Evolutionary conservation across 2,888 invertebrate species (phyloP), one percentile per base, ranked within the genome.

Genomic region (Thera britannica): DNA sequence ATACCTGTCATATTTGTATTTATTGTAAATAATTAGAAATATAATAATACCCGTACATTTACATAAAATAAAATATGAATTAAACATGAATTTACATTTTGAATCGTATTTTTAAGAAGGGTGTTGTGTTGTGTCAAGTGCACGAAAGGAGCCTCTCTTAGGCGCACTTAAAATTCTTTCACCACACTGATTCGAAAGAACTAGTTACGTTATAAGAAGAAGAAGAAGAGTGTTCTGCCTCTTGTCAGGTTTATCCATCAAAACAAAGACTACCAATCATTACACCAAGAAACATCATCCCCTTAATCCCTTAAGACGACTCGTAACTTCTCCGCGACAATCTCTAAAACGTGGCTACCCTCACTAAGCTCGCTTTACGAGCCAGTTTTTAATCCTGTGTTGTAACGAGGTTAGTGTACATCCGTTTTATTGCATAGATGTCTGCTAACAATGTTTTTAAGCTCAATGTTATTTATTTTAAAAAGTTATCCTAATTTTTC

Each of bases 301-400:
- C 64, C 51, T 59, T 67, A 69, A 71, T 71, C 59, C 67, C 56
- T 67, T 65, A 70, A 73, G 71, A 65, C 58, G 52, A 34, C 57
- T 63, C 62, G 62, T 63, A 57, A 63, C 57, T 63, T 63, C 49
- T 48, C 49, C 51, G 38, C 57, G 49, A 49, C 62, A 57, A 58
- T 64, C 58, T 49, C 52, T 60, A 60, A 65, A 65, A 60, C 59
- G 55, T 36, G 58, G 64, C 58, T 58, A 52, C 63, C 63, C 63
- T 58, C 63, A 68, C 78, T 77, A 79, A 81, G 74, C 76, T 74
- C 58, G 67, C 59, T 86, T 87, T 86, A 88, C 79, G 86, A 83
- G 69, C 77, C 77, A 83, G 82, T 87, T 87, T 88, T 88, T 88
- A 88, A 88, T 88, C 86, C 85, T 62, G 80, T 75, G 80, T 83